These are phyloP conservation scores for Andrena praecox DNA, from an alignment of 2,888 invertebrate species.

Conservation along the genomic window DNA sequence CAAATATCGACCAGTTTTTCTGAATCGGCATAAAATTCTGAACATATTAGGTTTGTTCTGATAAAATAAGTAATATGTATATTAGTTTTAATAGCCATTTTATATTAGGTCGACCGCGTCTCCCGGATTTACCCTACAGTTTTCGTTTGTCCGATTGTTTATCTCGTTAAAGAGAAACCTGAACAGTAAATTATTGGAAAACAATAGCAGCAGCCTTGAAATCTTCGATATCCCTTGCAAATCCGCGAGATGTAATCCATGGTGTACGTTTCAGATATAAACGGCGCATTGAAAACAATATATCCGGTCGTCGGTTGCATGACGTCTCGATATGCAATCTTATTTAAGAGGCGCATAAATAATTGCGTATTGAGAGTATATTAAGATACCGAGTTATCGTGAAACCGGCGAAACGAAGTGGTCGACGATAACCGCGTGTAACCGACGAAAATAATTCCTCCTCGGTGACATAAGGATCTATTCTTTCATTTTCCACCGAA, in stretches of 20 bases:
- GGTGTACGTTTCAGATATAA: conserved; percentile 1
- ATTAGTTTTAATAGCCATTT: too few relatives aligned
- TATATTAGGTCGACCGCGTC: too few relatives aligned
- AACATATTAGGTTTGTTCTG: too few relatives aligned
- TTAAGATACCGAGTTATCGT: conserved; percentile 47
- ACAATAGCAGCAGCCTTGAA: too few relatives aligned
- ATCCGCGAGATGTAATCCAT: neutral
- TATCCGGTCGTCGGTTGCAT: neutral
- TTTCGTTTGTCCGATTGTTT: too few relatives aligned
- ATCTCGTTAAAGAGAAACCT: too few relatives aligned
- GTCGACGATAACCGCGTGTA: conserved; percentile 8
- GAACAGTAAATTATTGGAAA: too few relatives aligned
- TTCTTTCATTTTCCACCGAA: neutral
- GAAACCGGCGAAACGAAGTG: conserved; percentile 21
- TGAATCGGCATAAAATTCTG: too few relatives aligned
- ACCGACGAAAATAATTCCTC: conserved; percentile 39
- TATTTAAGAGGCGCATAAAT: conserved; percentile 37
- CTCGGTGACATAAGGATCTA: conserved; percentile 8
- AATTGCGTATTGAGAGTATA: conserved; percentile 29
- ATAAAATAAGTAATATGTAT: too few relatives aligned
- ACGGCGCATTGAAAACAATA: conserved; percentile 18
- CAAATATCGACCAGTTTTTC: too few relatives aligned
- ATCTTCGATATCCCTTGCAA: neutral
- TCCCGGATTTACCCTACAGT: too few relatives aligned
- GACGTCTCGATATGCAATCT: conserved; percentile 44